Percentiles rank a stretch among this genome's conserved stretches.
Conservation (phyloP, 2,797 vertebrate genomes). For the Tragelaphus oryx region DNA sequence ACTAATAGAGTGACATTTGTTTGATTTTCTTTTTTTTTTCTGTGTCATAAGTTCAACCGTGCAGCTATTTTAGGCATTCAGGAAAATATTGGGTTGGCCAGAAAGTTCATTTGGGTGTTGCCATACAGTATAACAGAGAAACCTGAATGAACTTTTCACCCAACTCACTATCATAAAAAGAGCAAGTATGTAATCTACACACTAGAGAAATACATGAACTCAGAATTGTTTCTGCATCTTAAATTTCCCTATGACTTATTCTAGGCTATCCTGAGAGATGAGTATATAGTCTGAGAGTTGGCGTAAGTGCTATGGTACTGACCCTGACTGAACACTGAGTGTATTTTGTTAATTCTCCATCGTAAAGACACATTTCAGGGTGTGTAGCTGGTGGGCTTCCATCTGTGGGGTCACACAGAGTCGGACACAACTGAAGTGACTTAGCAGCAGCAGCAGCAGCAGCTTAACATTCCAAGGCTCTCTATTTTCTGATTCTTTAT, state of each 20-base stretch:
- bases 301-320: background rate
- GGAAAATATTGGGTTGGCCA: background rate
- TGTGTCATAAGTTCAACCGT: constrained; percentile 14
- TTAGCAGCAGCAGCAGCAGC: no score
- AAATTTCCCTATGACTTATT: background rate
- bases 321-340: background rate
- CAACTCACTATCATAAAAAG: background rate
- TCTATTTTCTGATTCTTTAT: constrained; percentile 35
- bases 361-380: background rate
- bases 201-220: background rate
- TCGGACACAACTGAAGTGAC: no score
- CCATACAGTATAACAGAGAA: background rate
- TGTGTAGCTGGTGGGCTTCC: background rate
- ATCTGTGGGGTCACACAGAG: no score
- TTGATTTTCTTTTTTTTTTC: background rate
- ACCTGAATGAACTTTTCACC: background rate
- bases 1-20: constrained; percentile 19
- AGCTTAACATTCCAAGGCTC: background rate
- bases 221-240: background rate
- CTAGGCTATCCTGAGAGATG: background rate
- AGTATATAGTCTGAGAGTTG: background rate
- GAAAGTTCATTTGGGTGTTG: background rate
- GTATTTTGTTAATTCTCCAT: background rate
- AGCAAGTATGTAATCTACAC: constrained; percentile 1
- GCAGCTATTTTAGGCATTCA: constrained; percentile 14